Percentiles rank a stretch among this genome's conserved stretches.
These are phyloP conservation scores for Caerostris darwini DNA, from an alignment of 1,140 invertebrate genomes.

Conservation along the genomic window DNA sequence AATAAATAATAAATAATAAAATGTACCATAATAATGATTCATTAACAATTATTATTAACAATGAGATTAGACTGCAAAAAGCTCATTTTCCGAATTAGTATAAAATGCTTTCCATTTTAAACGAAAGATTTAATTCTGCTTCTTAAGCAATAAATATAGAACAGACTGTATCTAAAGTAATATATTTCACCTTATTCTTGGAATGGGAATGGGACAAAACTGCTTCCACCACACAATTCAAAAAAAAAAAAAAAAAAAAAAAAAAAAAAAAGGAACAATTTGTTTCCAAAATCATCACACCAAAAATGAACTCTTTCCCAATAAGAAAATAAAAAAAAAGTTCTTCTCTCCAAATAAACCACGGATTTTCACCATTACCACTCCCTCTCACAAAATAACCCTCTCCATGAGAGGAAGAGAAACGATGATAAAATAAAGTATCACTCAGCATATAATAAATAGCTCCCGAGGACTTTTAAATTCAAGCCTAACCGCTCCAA, in stretches of 20 bases:
- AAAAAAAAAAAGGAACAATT: background rate
- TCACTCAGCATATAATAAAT: slow-evolving; percentile 57
- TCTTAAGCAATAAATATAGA: too few relatives aligned
- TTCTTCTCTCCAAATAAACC: background rate
- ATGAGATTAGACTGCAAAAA: too few relatives aligned
- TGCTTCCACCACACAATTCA: too few relatives aligned
- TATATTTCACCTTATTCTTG: too few relatives aligned
- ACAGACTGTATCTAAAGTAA: too few relatives aligned
- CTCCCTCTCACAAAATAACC: background rate
- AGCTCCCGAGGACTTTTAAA: slow-evolving; percentile 50
- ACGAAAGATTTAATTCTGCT: too few relatives aligned
- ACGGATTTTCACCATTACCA: slow-evolving; percentile 4
- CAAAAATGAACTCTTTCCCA: background rate
- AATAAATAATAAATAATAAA: too few relatives aligned
- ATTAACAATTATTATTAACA: too few relatives aligned
- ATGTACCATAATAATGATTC: too few relatives aligned
- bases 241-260: too few relatives aligned
- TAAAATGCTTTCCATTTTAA: too few relatives aligned
- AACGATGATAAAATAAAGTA: slow-evolving; percentile 45
- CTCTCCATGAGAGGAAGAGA: background rate
- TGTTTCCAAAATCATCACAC: background rate
- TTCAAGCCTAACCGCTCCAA: slow-evolving; percentile 38
- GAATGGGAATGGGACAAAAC: background rate
- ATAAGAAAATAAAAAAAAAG: background rate
- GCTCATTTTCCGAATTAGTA: too few relatives aligned